Percentiles rank a stretch among this genome's conserved stretches.
These are phyloP conservation scores for Champsocephalus esox DNA, from an alignment of 2,797 vertebrate genomes.

Conservation along the genomic window DNA sequence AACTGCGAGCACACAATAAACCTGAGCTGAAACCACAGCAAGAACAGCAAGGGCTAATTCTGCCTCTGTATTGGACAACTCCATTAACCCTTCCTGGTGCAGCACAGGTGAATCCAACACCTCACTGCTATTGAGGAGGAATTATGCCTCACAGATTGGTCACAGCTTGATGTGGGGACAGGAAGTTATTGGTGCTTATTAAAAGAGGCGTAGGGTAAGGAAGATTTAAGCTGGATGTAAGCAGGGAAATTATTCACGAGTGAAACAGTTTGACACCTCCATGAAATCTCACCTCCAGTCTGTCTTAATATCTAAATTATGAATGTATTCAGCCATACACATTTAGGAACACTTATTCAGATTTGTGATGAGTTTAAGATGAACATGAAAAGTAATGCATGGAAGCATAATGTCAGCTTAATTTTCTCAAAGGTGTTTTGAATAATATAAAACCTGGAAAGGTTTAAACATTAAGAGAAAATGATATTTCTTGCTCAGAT, in stretches of 20 bases:
- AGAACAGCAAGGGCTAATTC: constrained; percentile 53
- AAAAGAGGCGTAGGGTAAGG: constrained; percentile 23
- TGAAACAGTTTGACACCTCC: constrained; percentile 34
- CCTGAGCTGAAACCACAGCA: constrained; percentile 46
- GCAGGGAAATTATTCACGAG: constrained; percentile 32
- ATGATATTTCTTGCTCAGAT: constrained; percentile 14
- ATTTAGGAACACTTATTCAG: constrained; percentile 15
- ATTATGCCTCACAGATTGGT: constrained; percentile 39
- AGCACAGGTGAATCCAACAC: constrained; percentile 45
- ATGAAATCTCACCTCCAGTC: neutral
- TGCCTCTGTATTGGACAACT: constrained; percentile 53
- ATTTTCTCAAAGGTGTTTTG: constrained; percentile 34
- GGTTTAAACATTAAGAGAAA: constrained; percentile 33
- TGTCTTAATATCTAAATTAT: constrained; percentile 14
- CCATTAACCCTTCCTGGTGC: constrained; percentile 59
- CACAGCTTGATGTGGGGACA: constrained; percentile 28
- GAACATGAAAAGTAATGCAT: constrained; percentile 38
- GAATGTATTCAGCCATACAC: constrained; percentile 9
- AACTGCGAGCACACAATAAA: constrained; percentile 23
- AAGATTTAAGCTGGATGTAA: constrained; percentile 31
- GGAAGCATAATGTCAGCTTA: constrained; percentile 36
- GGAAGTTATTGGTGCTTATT: constrained; percentile 21
- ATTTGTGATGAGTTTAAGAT: constrained; percentile 31
- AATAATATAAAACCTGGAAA: constrained; percentile 30
- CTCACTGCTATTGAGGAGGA: constrained; percentile 47